A percentile compares a stretch with the other conserved stretches of the same genome.
phyloP scores from a whole-genome alignment of 2,797 vertebrate species.

The Notoglanidium macrostoma region DNA sequence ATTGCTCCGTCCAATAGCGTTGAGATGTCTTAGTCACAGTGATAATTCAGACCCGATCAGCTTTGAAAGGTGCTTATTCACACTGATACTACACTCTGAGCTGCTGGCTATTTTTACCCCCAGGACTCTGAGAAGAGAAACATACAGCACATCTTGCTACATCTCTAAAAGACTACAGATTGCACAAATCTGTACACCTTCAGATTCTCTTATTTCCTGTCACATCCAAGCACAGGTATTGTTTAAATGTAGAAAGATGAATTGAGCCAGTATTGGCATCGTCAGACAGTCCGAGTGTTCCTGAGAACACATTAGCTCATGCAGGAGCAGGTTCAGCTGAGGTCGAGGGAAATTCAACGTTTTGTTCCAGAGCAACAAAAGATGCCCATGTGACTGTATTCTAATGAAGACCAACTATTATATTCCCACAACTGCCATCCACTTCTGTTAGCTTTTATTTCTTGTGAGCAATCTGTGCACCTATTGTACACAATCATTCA shows the following conservation, averaged over 20 bases:
- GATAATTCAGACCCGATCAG: background rate
- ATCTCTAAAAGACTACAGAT: background rate
- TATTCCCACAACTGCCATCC: background rate
- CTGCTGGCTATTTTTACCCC: background rate
- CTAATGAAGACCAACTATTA: background rate
- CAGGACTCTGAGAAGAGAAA: background rate
- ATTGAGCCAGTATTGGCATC: too few relatives aligned
- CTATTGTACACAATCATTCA: background rate
- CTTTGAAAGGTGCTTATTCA: background rate
- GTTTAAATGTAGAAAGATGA: too few relatives aligned
- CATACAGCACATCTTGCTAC: background rate
- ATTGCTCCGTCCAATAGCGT: background rate
- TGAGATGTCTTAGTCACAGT: background rate
- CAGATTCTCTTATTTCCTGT: background rate
- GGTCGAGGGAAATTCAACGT: background rate
- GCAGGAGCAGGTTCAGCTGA: background rate
- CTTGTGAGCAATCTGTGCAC: background rate
- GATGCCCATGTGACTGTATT: background rate
- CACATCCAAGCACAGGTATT: too few relatives aligned
- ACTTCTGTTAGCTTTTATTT: background rate
- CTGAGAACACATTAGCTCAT: background rate
- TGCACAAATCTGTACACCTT: background rate
- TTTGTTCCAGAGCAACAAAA: background rate
- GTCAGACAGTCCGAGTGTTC: background rate
- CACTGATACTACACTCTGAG: background rate